phyloP scores from a whole-genome alignment of 2,797 vertebrate genomes.

The Craterocephalus amniculus region DNA sequence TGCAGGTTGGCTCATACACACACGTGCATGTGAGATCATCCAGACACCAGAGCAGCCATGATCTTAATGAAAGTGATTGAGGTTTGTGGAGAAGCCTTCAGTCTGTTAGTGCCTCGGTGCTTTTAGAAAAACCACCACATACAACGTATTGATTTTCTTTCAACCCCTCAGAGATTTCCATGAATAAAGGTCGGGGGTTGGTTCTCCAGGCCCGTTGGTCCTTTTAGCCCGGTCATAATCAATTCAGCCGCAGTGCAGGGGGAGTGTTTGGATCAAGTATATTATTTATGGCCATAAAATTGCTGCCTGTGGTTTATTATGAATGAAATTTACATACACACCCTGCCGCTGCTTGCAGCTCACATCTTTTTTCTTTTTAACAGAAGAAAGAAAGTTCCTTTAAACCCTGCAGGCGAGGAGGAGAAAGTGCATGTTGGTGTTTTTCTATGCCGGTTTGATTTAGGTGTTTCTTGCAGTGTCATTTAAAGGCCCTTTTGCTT shows the following conservation, averaged over 20 bases:
- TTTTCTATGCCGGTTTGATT: constrained; percentile 43
- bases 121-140: constrained; percentile 16
- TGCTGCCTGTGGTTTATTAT: constrained; percentile 77
- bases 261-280: constrained; percentile 73
- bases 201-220: constrained; percentile 65
- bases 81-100: constrained; percentile 12
- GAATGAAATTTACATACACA: constrained; percentile 66
- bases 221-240: constrained; percentile 67
- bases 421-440: neutral
- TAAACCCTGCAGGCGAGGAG: constrained; percentile 10
- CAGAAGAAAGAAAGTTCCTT: constrained; percentile 16
- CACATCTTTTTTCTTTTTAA: constrained; percentile 1
- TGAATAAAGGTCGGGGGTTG: constrained; percentile 69
- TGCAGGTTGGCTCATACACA: too few species aligned
- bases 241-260: constrained; percentile 74
- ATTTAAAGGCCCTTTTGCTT: constrained; percentile 52
- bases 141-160: constrained; percentile 61
- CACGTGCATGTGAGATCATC: neutral
- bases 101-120: constrained; percentile 13
- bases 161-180: constrained; percentile 53
- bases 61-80: constrained; percentile 34
- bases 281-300: constrained; percentile 77
- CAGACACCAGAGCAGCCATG: constrained; percentile 12
- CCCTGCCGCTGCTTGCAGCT: constrained; percentile 31
- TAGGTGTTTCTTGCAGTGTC: constrained; percentile 40